These are phyloP conservation scores for Platyscapa corneri DNA, from an alignment of 1,140 invertebrate genomes.

Conservation along the genomic window DNA sequence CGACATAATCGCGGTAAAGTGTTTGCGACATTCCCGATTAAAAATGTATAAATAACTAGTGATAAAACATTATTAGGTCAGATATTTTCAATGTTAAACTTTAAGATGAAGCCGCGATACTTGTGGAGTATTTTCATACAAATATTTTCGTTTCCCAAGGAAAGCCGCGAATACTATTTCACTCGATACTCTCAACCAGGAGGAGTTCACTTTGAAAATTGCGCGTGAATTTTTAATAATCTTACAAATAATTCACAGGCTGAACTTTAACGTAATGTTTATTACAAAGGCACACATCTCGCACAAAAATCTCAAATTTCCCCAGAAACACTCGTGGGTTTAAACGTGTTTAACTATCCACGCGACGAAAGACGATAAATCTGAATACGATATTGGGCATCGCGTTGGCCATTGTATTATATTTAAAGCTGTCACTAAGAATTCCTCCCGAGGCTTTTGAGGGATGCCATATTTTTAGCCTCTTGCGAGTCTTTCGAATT, in stretches of 20 bases:
- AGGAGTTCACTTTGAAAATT: too few relatives aligned
- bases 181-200: too few relatives aligned
- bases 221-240: too few relatives aligned
- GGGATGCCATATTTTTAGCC: background rate
- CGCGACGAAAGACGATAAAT: background rate
- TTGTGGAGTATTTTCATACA: too few relatives aligned
- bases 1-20: too few relatives aligned
- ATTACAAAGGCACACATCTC: background rate
- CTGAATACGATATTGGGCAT: background rate
- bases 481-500: background rate
- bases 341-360: background rate
- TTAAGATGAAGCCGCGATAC: too few relatives aligned
- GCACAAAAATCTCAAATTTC: background rate
- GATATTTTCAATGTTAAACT: too few relatives aligned
- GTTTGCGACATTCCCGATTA: too few relatives aligned
- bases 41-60: too few relatives aligned
- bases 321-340: background rate
- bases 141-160: too few relatives aligned
- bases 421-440: slow-evolving; percentile 49
- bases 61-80: too few relatives aligned
- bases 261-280: background rate
- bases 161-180: too few relatives aligned
- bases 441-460: slow-evolving; percentile 44
- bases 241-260: background rate
- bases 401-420: slow-evolving; percentile 39